A percentile compares a stretch with the other conserved stretches of the same genome.
Evolutionary conservation across 2,797 vertebrate species (phyloP).

Genomic region (Atherinosoma microstoma): DNA sequence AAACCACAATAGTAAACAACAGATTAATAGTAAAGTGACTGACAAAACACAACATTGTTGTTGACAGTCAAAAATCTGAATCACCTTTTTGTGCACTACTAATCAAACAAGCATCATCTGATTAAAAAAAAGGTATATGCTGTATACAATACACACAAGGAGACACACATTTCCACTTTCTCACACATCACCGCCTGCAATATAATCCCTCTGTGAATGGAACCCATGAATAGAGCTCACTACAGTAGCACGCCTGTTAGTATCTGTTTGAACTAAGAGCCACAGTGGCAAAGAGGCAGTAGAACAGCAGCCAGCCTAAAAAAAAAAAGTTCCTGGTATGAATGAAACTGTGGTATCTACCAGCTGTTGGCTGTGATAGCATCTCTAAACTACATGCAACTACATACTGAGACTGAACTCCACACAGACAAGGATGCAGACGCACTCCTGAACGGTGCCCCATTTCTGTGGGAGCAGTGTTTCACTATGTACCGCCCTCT

Average conservation of each 20-base stretch:
- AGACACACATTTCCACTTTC: constrained; percentile 23
- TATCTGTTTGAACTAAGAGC: constrained; percentile 27
- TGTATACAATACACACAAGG: not conserved
- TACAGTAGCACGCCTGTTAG: constrained; percentile 56
- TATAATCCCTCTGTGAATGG: constrained; percentile 67
- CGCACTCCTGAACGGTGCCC: constrained; percentile 26
- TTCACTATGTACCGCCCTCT: constrained; percentile 11
- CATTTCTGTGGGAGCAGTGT: constrained; percentile 51
- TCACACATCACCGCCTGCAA: constrained; percentile 33
- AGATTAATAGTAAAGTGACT: not conserved
- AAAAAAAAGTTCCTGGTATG: constrained; percentile 49
- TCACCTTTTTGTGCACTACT: not conserved
- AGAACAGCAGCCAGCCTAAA: constrained; percentile 31
- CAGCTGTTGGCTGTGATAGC: constrained; percentile 57
- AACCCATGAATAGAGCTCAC: constrained; percentile 46
- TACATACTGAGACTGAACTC: constrained; percentile 14
- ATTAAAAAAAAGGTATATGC: not conserved
- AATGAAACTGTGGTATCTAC: constrained; percentile 45
- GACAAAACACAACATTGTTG: constrained; percentile 4
- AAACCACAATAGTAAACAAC: constrained; percentile 1
- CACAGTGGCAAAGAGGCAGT: constrained; percentile 31
- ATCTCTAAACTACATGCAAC: constrained; percentile 17
- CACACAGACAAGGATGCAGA: constrained; percentile 20
- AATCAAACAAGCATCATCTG: constrained; percentile 21
- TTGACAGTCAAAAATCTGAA: constrained; percentile 8